Evolutionary conservation across 2,113 vertebrate species (phyloP).

Genomic region (Tragulus kanchil): DNA sequence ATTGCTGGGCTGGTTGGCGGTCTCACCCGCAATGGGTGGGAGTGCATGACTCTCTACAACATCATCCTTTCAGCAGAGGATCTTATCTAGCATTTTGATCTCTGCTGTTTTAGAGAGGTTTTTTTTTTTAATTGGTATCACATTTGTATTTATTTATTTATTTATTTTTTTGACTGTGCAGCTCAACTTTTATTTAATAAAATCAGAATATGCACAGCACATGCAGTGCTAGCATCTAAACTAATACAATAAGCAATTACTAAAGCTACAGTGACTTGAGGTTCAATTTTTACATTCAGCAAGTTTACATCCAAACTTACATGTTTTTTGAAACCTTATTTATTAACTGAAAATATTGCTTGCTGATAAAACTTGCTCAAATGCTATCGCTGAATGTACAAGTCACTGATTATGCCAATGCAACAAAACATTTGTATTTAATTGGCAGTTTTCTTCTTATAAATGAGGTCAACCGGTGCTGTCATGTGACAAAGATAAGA

Average conservation of each 20-base stretch:
- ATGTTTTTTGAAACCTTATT: conserved; percentile 86
- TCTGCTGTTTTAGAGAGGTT: background rate
- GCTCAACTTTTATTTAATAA: conserved; percentile 98
- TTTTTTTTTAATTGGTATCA: background rate
- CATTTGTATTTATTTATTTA: background rate
- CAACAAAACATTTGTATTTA: background rate
- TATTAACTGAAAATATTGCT: too few species aligned
- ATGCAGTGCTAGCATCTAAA: conserved; percentile 99
- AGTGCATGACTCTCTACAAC: background rate
- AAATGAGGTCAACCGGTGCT: background rate
- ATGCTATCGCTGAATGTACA: too few species aligned
- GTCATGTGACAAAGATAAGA: background rate
- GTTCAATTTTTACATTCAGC: conserved; percentile 91
- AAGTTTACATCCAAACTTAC: conserved; percentile 90
- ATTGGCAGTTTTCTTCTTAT: background rate
- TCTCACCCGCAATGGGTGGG: background rate
- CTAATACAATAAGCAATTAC: conserved; percentile 99
- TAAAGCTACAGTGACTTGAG: conserved; percentile 97
- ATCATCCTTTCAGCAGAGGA: background rate
- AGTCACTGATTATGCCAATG: too few species aligned
- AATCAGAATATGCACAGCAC: conserved; percentile 99
- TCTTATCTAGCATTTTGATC: background rate
- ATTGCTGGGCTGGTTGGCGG: background rate
- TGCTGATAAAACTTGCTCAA: too few species aligned
- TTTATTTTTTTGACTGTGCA: conserved; percentile 82